Conservation (phyloP, 64 coral and sea anemone genomes). For the Montipora sp. region DNA sequence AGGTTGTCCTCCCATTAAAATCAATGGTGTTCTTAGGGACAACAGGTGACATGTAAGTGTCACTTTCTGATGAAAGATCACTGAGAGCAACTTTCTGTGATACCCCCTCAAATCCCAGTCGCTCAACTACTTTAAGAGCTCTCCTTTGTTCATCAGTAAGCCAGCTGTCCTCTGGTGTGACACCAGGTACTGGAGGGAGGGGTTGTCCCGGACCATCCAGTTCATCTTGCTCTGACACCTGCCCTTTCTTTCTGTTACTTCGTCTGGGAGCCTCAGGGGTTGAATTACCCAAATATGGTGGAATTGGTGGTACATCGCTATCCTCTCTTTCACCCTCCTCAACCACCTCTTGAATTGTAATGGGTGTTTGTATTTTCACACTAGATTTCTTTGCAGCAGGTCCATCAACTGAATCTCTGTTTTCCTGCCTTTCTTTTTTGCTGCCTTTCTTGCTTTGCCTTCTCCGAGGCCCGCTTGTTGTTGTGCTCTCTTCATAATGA, state of each 20-base stretch:
- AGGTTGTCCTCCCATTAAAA: slow-evolving; percentile 70
- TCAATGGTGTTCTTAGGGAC: slow-evolving; percentile 63
- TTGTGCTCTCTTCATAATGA: slow-evolving; percentile 85
- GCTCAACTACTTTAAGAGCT: slow-evolving; percentile 72
- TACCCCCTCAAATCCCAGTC: slow-evolving; percentile 79
- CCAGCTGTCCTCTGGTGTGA: slow-evolving; percentile 6
- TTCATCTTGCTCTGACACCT: not conserved
- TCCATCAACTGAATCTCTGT: not conserved
- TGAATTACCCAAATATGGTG: slow-evolving; percentile 30
- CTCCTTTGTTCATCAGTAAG: slow-evolving; percentile 62
- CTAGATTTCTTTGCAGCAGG: slow-evolving; percentile 27
- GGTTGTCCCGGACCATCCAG: slow-evolving; percentile 29
- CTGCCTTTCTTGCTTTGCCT: slow-evolving; percentile 38
- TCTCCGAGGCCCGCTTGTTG: slow-evolving; percentile 59
- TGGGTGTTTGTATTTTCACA: slow-evolving; percentile 25
- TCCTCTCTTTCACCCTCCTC: slow-evolving; percentile 27
- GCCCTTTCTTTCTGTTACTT: not conserved
- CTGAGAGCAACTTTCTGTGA: slow-evolving; percentile 83
- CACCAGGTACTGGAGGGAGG: slow-evolving; percentile 30
- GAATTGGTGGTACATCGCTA: slow-evolving; percentile 15
- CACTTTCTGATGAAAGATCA: slow-evolving; percentile 83
- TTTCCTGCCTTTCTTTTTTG: slow-evolving; percentile 17
- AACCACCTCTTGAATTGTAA: slow-evolving; percentile 24
- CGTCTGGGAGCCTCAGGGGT: slow-evolving; percentile 10
- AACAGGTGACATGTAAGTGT: slow-evolving; percentile 60